These are phyloP conservation scores for Myotis davidii DNA, from an alignment of 2,113 vertebrate genomes.

Conservation along the genomic window DNA sequence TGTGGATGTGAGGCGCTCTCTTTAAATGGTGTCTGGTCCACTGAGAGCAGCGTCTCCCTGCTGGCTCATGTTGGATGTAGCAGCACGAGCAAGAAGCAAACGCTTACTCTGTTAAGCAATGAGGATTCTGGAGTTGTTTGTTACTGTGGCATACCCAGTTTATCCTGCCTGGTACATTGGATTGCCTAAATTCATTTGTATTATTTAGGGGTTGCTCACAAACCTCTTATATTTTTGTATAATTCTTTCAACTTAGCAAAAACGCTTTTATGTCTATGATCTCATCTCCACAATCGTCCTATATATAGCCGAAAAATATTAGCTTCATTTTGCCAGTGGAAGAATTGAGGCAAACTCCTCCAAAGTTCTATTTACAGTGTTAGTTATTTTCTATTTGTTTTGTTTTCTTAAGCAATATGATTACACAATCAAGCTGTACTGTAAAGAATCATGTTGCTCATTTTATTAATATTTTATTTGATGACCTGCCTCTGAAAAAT, in stretches of 20 bases:
- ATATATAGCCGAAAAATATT: neutral
- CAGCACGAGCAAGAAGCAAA: neutral
- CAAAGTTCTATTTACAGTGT: neutral
- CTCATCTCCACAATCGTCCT: neutral
- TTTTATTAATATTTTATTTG: slow-evolving; percentile 51
- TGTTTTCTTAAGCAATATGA: neutral
- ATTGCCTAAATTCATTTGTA: slow-evolving; percentile 36
- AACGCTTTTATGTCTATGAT: neutral
- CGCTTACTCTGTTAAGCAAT: neutral
- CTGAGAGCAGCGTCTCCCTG: neutral
- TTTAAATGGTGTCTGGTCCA: neutral
- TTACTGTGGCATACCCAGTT: neutral
- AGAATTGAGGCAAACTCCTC: neutral
- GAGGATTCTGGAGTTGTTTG: neutral
- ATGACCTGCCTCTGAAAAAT: neutral
- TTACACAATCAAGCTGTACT: neutral
- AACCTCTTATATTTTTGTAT: neutral
- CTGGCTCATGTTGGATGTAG: neutral
- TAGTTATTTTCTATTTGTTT: slow-evolving; percentile 22
- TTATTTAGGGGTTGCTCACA: slow-evolving; percentile 3
- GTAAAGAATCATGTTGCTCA: neutral
- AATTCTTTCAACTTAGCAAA: slow-evolving; percentile 3
- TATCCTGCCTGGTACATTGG: neutral
- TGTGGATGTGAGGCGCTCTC: neutral
- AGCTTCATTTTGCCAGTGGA: neutral